These are phyloP conservation scores for Dicyrtoma fusca DNA, from an alignment of 2,888 invertebrate genomes.

Conservation along the genomic window DNA sequence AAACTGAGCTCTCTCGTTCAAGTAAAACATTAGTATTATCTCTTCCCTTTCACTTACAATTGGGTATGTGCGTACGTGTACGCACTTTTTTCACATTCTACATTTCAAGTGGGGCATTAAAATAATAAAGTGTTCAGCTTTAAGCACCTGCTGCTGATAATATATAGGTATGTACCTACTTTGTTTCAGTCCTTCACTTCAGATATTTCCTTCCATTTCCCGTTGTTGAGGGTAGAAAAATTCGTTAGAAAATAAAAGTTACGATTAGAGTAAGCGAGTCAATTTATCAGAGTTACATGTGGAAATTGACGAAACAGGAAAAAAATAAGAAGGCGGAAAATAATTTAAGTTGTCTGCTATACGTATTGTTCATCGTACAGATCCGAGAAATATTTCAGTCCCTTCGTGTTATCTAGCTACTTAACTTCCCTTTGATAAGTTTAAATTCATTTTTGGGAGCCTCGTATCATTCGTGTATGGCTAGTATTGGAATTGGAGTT, in stretches of 20 bases:
- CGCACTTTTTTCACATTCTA: too few relatives aligned
- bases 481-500: too few relatives aligned
- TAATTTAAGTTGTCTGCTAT: conserved; percentile 7
- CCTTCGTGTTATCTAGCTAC: conserved; percentile 2
- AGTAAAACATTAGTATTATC: not conserved
- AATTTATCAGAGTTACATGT: conserved; percentile 7
- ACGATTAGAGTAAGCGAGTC: not conserved
- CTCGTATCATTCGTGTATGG: too few relatives aligned
- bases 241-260: not conserved
- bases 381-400: not conserved
- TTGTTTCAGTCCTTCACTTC: too few relatives aligned
- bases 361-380: not conserved
- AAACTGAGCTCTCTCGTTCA: too few relatives aligned
- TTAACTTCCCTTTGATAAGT: conserved; percentile 1
- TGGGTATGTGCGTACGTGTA: not conserved
- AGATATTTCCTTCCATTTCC: too few relatives aligned
- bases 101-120: too few relatives aligned
- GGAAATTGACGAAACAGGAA: conserved; percentile 9
- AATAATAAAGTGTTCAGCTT: too few relatives aligned
- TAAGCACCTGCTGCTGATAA: too few relatives aligned
- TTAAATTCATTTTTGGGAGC: not conserved
- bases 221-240: too few relatives aligned
- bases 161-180: too few relatives aligned
- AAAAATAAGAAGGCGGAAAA: not conserved
- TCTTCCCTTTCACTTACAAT: not conserved